Evolutionary conservation across 2,888 invertebrate genomes (phyloP).

Genomic region (Cataglyphis livida): DNA sequence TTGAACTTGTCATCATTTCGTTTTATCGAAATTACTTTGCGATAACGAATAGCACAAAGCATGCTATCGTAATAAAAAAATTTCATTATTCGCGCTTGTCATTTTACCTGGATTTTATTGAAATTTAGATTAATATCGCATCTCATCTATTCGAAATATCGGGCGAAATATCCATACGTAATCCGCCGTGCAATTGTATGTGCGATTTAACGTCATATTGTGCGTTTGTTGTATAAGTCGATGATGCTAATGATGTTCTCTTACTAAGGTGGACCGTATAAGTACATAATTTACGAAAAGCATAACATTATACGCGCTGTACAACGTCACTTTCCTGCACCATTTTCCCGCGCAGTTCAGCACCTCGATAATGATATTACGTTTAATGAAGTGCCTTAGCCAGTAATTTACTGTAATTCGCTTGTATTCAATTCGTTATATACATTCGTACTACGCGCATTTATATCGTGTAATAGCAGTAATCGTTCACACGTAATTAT

Average conservation of each 20-base stretch:
- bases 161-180: slow-evolving; percentile 35
- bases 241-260: slow-evolving; percentile 15
- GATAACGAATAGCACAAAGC: neutral
- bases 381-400: slow-evolving; percentile 25
- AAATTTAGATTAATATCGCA: slow-evolving; percentile 24
- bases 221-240: slow-evolving; percentile 5
- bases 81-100: slow-evolving; percentile 36
- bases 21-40: neutral
- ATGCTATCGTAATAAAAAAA: slow-evolving; percentile 15
- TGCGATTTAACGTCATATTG: slow-evolving; percentile 37
- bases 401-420: slow-evolving; percentile 34
- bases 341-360: slow-evolving; percentile 29
- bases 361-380: slow-evolving; percentile 34
- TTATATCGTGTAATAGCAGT: slow-evolving; percentile 25
- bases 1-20: neutral
- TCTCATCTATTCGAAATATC: slow-evolving; percentile 50
- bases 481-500: slow-evolving; percentile 17
- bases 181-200: slow-evolving; percentile 43
- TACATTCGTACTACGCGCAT: neutral
- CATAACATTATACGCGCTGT: slow-evolving; percentile 14
- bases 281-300: slow-evolving; percentile 40
- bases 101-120: slow-evolving; percentile 53
- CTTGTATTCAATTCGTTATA: slow-evolving; percentile 12
- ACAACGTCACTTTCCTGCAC: neutral
- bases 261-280: neutral